Evolutionary conservation across 2,113 vertebrate species (phyloP).

Genomic region (Anser cygnoides): DNA sequence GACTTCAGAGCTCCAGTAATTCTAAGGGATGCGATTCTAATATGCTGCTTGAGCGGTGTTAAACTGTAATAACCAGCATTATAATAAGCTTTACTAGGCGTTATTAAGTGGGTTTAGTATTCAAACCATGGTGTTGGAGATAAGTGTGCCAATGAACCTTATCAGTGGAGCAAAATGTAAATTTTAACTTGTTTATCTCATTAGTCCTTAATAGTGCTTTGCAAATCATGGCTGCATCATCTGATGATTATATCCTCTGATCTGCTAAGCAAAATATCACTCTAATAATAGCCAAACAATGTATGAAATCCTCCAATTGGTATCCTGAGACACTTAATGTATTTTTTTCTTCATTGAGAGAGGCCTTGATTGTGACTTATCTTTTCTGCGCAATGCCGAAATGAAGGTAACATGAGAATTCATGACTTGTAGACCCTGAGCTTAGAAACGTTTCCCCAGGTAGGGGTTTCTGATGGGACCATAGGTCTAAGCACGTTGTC

Average conservation of each 20-base stretch:
- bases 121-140: conserved; percentile 65
- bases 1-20: conserved; percentile 21
- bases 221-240: conserved; percentile 24
- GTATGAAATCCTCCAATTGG: not conserved
- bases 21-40: not conserved
- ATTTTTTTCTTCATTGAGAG: not conserved
- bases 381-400: not conserved
- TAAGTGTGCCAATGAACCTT: conserved; percentile 72
- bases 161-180: conserved; percentile 68
- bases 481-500: not conserved
- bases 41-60: not conserved
- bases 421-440: not conserved
- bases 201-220: conserved; percentile 69
- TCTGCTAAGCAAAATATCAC: conserved; percentile 28
- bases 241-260: conserved; percentile 65
- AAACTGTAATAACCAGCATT: conserved; percentile 7
- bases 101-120: conserved; percentile 75
- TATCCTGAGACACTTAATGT: not conserved
- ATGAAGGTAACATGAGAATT: not conserved
- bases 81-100: conserved; percentile 64
- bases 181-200: conserved; percentile 72
- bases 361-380: not conserved
- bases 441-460: not conserved
- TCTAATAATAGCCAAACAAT: conserved; percentile 39
- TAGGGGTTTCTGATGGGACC: not conserved